Conservation (phyloP, 2,888 invertebrate genomes). For the Ichneumon xanthorius region DNA sequence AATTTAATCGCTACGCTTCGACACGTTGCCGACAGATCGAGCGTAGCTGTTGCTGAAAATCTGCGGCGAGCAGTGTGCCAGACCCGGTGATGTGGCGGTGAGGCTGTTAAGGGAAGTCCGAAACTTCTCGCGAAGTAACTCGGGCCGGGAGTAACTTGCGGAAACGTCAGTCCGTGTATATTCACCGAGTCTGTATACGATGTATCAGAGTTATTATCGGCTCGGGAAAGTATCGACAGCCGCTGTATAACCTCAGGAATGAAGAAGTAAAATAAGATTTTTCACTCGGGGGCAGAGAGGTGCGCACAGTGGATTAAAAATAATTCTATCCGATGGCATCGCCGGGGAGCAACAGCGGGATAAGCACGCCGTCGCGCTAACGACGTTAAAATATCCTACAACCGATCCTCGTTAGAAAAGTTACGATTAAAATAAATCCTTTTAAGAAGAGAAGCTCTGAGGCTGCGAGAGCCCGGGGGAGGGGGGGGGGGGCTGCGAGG, state of each 20-base stretch:
- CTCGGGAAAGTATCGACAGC: slow-evolving; percentile 17
- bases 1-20: not conserved
- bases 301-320: slow-evolving; percentile 55
- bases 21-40: not conserved
- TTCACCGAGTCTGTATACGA: not conserved
- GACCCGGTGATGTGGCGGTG: not conserved
- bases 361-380: slow-evolving; percentile 72
- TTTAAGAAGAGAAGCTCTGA: slow-evolving; percentile 73
- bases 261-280: slow-evolving; percentile 51
- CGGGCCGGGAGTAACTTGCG: not conserved
- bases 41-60: not conserved
- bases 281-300: slow-evolving; percentile 33
- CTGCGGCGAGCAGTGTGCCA: not conserved
- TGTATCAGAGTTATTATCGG: slow-evolving; percentile 45
- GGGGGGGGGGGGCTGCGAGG: not conserved
- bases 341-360: slow-evolving; percentile 42
- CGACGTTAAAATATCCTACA: slow-evolving; percentile 80
- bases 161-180: not conserved
- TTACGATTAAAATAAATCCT: slow-evolving; percentile 82
- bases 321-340: slow-evolving; percentile 65
- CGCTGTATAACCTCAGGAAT: slow-evolving; percentile 4
- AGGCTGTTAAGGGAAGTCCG: not conserved
- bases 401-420: slow-evolving; percentile 81
- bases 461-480: slow-evolving; percentile 46
- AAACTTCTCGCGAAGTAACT: not conserved